Conservation (phyloP, 2,888 invertebrate species). For the Baronia brevicornis region DNA sequence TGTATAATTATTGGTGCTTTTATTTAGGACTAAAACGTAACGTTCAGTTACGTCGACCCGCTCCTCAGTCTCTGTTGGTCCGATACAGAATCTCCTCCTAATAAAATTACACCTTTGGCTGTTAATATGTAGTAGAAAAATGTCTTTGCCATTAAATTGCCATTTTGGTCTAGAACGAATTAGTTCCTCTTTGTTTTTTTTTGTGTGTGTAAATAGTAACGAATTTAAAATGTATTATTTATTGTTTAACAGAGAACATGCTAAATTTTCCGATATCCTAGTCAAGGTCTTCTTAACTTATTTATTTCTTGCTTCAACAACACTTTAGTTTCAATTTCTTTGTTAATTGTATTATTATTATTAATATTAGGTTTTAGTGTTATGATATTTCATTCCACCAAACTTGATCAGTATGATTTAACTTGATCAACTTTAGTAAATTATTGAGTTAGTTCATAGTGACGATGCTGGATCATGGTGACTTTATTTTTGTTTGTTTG, state of each 20-base stretch:
- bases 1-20: constrained; percentile 29
- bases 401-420: constrained; percentile 31
- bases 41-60: constrained; percentile 20
- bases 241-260: constrained; percentile 53
- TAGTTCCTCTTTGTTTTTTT: constrained; percentile 64
- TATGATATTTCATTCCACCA: constrained; percentile 57
- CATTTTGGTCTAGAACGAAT: constrained; percentile 70
- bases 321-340: constrained; percentile 51
- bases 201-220: constrained; percentile 69
- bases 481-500: constrained; percentile 20
- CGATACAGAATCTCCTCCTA: constrained; percentile 32
- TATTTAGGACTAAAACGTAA: constrained; percentile 22
- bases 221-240: constrained; percentile 67
- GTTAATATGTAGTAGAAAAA: constrained; percentile 49
- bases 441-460: constrained; percentile 42
- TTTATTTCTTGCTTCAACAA: constrained; percentile 55
- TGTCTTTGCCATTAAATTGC: constrained; percentile 72
- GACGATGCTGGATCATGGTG: constrained; percentile 24
- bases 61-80: constrained; percentile 33
- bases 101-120: constrained; percentile 51
- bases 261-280: constrained; percentile 69
- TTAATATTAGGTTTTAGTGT: constrained; percentile 29
- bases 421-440: constrained; percentile 44
- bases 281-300: constrained; percentile 69
- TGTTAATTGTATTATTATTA: constrained; percentile 47